Base-by-base conservation (phyloP, 2,113 vertebrate species). In the Oryzias curvinotus region DNA sequence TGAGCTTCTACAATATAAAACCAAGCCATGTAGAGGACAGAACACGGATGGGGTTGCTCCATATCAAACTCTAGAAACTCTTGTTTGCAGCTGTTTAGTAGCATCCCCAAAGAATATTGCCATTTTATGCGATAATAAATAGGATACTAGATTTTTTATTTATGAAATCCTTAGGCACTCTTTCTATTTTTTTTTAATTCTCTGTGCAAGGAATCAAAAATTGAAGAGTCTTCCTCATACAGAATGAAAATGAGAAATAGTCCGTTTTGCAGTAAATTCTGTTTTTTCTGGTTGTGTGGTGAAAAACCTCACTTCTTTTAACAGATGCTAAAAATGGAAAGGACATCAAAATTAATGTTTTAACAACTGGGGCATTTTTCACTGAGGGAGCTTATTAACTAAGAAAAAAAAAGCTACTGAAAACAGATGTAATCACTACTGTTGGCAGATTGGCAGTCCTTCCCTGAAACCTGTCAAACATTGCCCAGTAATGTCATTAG, bases 11-110 rank as follows among this genome's bases (percentile, higher is more conserved):
- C 36, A 36, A 12, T 36, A 36, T 36, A 12, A 36, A 68, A 70
- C 62, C 47, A 68, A 48, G 47, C 16, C 14, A 26, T 48, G 43
- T 56, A 59, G 26, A 36, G 8, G 28, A 64, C 30, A 60, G 17
- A 41, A 3, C 14, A 54, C 26, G 10, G 55, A 25, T 62, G 48
- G 68, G 52, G 62, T 52, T 57, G 41, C 82, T 46, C 75, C 1
- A 30, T 51, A 5, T 36, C 44, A 21, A 49, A 21, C 71, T 60
- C 56, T 56, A 57, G 75, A 3, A 54, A 45, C 28, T 72, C 17
- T 78, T 62, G 65, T 73, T 47, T 55, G 51, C 45, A 62, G 44
- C 59, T 68, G 62, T 65, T 54, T 73, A 73, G 7, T 45, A 49
- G 28, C 28, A n/a, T 21, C 41, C 46, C 67, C 28, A 47, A 13